phyloP scores from a whole-genome alignment of 2,113 vertebrate genomes.

The Tapirus terrestris region DNA sequence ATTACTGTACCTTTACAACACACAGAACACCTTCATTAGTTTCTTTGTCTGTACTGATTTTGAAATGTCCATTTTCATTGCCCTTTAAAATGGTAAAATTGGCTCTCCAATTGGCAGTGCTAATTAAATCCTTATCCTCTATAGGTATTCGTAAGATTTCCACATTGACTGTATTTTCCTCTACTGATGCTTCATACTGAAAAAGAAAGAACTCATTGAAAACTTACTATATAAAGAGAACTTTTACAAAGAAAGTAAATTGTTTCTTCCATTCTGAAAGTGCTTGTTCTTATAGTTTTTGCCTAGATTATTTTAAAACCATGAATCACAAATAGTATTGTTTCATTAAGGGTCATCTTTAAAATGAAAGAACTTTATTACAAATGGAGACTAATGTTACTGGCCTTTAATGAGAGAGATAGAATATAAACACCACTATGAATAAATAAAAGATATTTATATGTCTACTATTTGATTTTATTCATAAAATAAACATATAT shows the following conservation, averaged over 20 bases:
- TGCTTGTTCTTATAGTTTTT: neutral
- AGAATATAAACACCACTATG: neutral
- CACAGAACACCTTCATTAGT: slow-evolving; percentile 92
- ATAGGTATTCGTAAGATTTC: slow-evolving; percentile 89
- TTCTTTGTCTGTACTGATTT: slow-evolving; percentile 89
- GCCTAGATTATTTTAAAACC: neutral
- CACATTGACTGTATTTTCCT: slow-evolving; percentile 88
- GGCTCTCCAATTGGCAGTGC: slow-evolving; percentile 89
- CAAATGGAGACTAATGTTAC: neutral
- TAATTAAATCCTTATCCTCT: slow-evolving; percentile 89
- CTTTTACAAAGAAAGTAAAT: slow-evolving; percentile 27
- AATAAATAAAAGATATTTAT: neutral
- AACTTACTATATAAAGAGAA: neutral
- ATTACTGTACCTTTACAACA: slow-evolving; percentile 89
- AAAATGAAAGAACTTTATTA: slow-evolving; percentile 4
- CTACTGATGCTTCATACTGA: slow-evolving; percentile 86
- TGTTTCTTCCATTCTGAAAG: neutral
- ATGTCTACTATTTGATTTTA: neutral
- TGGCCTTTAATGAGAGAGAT: neutral
- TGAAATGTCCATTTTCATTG: slow-evolving; percentile 91
- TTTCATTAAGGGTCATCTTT: slow-evolving; percentile 17
- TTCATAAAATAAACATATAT: neutral
- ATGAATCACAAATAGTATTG: neutral
- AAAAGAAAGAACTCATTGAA: slow-evolving; percentile 51
- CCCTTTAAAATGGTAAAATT: slow-evolving; percentile 91